Base-by-base conservation (phyloP, 1,140 invertebrate species). In the Aphelinus certus region DNA sequence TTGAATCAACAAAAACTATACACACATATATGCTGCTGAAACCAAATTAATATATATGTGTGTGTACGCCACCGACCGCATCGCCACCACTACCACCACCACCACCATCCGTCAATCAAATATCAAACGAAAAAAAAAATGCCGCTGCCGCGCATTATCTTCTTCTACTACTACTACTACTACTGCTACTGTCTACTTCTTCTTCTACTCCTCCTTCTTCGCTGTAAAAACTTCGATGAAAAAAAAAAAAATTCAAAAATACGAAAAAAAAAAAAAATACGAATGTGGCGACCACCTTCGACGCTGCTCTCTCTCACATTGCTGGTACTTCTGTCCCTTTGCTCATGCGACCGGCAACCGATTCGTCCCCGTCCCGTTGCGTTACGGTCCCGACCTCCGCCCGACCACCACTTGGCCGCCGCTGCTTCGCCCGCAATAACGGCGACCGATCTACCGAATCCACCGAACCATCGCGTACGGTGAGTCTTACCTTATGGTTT, bases 301-400 rank as follows among this genome's bases (percentile, higher is more conserved):
- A 86, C 78, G 86, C 86, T 87, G 86, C 82, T 87, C 86, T 88
- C 26, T 26, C 26, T 26, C 82, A 87, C 86, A 86, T 85, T 87
- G 80, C 87, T 87, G 86, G 85, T 88, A 88, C 87, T 88, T 88
- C 86, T 88, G 86, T 88, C 85, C 86, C 86, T 87, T 85, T 84
- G 55, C 64, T 80, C 79, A 87, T 84, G 81, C 80, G 84, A 83
- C 81, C 83, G 78, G 80, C 81, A 81, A 79, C 77, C 81, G 79
- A 84, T 79, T 7, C 56, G 47, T 62, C 42, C 55, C 10, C 65
- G 65, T 63, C 6, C 57, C 60, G 66, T 63, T 56, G 45, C n/a
- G 61, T 61, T 65, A 57, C 26, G 56, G 68, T 63, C 26, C 26
- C 26, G 26, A 26, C 26, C 26, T 26, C 26, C 66, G 42, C 67